Base-by-base conservation (phyloP, 1,140 invertebrate genomes). In the Fopius arisanus region DNA sequence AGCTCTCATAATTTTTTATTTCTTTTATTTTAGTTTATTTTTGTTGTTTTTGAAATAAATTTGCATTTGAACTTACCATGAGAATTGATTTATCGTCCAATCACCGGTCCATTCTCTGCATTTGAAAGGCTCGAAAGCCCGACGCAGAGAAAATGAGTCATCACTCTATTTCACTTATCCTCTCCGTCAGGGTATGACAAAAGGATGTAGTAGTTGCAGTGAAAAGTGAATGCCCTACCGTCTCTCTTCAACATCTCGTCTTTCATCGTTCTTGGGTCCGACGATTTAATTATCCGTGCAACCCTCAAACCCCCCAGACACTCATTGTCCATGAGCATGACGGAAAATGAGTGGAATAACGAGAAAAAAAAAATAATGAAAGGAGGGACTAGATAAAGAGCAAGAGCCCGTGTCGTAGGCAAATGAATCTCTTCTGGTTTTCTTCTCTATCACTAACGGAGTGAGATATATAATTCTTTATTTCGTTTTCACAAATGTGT, bases 271-370 rank as follows among this genome's bases (percentile, higher is more conserved):
- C 59, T 71, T 16, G 69, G 63, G 69, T 33, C 37, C 51, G 69
- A 71, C 69, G 69, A 71, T 71, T 71, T 71, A 71, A 71, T 71
- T 71, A 71, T 71, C 51, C 69, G 69, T 41, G 68, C 68, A 70
- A 21, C 48, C 43, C 37, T 10, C 16, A 51, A 59, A 21, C 51
- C 29, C 69, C 62, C 54, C 69, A 71, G 59, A 71, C 69, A 51
- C 23, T 71, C 69, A 63, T 71, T 71, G 69, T 71, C 54, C 54
- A 71, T 28, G 54, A 71, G 43, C 69, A 48, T 23, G 41, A 59
- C 33, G 33, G 62, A 70, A 54, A 23, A 21, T 62, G 31, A 68
- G 21, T 29, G 16, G 26, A 29, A 68, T 43, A 68, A 23, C 10
- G 21, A 23, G 37, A 68, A 7, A 41, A 43, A 43, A 43, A 68